Evolutionary conservation across 2,113 vertebrate genomes (phyloP).

Genomic region (Pterocles burchelli): DNA sequence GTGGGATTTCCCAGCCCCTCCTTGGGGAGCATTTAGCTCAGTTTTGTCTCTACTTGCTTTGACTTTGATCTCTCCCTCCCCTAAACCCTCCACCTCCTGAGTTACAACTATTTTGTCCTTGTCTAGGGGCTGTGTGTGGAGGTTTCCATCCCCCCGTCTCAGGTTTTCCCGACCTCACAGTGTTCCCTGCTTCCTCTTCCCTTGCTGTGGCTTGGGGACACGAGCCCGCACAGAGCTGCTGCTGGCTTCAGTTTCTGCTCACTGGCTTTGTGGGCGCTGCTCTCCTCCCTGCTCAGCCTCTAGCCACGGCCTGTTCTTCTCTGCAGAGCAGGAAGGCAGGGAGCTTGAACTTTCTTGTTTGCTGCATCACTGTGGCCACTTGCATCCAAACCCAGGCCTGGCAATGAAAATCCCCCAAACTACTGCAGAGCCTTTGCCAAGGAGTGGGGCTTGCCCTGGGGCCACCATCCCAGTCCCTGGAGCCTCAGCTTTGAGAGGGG

Average conservation of each 20-base stretch:
- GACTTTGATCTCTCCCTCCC: neutral
- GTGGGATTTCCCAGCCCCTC: neutral
- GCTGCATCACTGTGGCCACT: neutral
- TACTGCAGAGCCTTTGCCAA: neutral
- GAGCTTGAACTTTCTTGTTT: neutral
- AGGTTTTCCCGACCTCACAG: neutral
- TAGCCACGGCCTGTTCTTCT: neutral
- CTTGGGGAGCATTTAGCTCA: neutral
- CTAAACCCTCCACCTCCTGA: neutral
- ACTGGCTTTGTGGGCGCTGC: rapidly evolving
- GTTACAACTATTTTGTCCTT: neutral
- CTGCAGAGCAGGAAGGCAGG: neutral
- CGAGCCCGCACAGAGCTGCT: neutral
- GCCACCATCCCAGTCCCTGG: neutral
- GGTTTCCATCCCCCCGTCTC: neutral
- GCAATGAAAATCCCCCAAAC: neutral
- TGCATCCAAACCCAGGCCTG: neutral
- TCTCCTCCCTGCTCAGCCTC: neutral
- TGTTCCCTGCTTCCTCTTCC: neutral
- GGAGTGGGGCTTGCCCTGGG: neutral
- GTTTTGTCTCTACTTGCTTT: neutral
- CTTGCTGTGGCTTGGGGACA: neutral
- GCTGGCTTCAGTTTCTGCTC: neutral
- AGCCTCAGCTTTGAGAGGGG: neutral
- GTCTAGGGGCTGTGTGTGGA: rapidly evolving